A percentile compares a stretch with the other conserved stretches of the same genome.
Conservation (phyloP, 2,797 vertebrate species). For the Danio kyathit region DNA sequence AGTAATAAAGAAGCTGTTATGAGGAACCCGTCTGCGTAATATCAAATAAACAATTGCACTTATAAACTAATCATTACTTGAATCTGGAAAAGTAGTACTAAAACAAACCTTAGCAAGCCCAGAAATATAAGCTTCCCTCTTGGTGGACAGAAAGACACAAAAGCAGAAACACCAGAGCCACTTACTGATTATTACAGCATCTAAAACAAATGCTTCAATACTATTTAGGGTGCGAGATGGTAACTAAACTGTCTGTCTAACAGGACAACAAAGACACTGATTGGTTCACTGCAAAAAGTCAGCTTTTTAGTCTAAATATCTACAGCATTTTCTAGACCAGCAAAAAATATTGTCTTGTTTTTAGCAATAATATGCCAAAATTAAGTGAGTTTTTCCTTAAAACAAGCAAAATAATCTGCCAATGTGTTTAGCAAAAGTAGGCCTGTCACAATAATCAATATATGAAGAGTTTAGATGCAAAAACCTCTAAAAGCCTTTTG, state of each 20-base stretch:
- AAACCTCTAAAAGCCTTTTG: too few species aligned
- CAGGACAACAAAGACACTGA: neutral
- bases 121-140: conserved; percentile 16
- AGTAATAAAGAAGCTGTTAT: neutral
- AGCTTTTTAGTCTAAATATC: too few species aligned
- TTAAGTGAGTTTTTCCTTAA: too few species aligned
- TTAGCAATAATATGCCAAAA: too few species aligned
- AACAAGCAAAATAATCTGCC: too few species aligned
- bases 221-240: neutral
- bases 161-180: conserved; percentile 19
- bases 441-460: too few species aligned
- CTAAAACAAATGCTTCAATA: neutral
- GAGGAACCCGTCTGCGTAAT: neutral
- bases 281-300: neutral
- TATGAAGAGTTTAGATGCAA: too few species aligned
- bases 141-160: conserved; percentile 19
- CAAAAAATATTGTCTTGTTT: too few species aligned
- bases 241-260: conserved; percentile 8
- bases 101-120: neutral
- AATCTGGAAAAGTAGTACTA: neutral
- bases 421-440: too few species aligned
- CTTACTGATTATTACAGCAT: conserved; percentile 1
- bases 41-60: neutral
- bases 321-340: too few species aligned
- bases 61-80: neutral